A percentile compares a stretch with the other conserved stretches of the same genome.
Conservation (phyloP, 2,113 vertebrate species). For the Nansenia antarctica region DNA sequence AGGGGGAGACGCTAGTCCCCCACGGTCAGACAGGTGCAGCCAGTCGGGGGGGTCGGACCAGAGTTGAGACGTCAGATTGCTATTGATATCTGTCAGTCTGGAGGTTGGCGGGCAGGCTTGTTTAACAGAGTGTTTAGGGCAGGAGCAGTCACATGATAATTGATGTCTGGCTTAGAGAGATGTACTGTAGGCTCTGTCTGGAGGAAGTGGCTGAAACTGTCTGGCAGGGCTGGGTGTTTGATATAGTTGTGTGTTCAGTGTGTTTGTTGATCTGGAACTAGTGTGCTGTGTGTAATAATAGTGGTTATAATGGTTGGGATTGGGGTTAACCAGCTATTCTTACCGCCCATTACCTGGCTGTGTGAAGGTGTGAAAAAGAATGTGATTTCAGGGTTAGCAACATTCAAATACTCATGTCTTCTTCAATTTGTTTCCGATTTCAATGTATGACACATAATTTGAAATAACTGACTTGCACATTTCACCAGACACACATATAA, state of each 20-base stretch:
- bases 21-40: conserved; percentile 69
- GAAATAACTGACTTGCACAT: too few species aligned
- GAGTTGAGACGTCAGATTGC: conserved; percentile 71
- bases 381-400: too few species aligned
- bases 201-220: conserved; percentile 13
- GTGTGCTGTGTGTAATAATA: neutral
- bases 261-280: neutral
- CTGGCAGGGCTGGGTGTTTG: neutral
- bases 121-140: conserved; percentile 65
- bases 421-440: neutral
- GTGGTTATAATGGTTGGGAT: neutral
- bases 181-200: conserved; percentile 29
- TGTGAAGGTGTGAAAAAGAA: too few species aligned
- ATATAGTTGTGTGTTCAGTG: neutral
- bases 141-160: conserved; percentile 55
- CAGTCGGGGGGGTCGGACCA: conserved; percentile 57
- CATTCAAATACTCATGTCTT: neutral
- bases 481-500: too few species aligned
- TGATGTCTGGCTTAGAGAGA: conserved; percentile 58
- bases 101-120: conserved; percentile 62
- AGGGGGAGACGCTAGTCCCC: conserved; percentile 54
- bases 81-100: conserved; percentile 75
- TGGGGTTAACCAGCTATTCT: too few species aligned
- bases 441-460: too few species aligned
- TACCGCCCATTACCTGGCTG: too few species aligned